phyloP scores from a whole-genome alignment of 2,888 invertebrate species.

The Aproaerema taeniolella region DNA sequence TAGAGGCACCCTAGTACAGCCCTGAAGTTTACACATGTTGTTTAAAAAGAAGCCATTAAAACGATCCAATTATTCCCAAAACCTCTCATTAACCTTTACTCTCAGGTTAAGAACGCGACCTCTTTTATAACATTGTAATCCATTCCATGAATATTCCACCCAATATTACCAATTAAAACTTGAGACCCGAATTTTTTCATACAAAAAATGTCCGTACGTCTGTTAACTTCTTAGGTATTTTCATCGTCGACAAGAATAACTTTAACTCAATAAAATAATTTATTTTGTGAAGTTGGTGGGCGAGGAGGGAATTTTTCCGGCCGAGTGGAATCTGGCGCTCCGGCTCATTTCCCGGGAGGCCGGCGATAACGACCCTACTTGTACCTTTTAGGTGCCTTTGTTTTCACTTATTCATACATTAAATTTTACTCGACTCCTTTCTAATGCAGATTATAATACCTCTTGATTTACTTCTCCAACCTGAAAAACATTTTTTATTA shows the following conservation, averaged over 20 bases:
- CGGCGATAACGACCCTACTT: constrained; percentile 58
- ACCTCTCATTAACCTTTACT: no score
- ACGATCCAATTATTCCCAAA: no score
- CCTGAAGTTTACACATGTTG: no score
- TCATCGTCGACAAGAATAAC: no score
- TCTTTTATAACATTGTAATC: no score
- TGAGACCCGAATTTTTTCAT: no score
- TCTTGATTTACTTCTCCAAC: constrained; percentile 16
- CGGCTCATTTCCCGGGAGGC: constrained; percentile 56
- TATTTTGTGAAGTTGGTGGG: constrained; percentile 25
- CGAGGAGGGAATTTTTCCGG: constrained; percentile 44
- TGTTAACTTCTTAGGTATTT: no score
- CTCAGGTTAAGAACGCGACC: no score
- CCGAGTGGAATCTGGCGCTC: constrained; percentile 45
- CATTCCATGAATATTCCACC: background rate
- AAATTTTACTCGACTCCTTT: constrained; percentile 43
- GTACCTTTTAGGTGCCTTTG: constrained; percentile 51
- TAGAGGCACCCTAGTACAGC: no score
- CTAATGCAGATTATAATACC: background rate
- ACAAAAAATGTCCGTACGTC: no score
- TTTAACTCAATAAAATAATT: constrained; percentile 5
- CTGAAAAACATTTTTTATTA: no score
- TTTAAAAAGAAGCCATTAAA: no score
- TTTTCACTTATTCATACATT: constrained; percentile 70
- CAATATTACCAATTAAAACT: background rate